Evolutionary conservation across 2,888 invertebrate genomes (phyloP).

Genomic region (Cryptosula pallasiana): DNA sequence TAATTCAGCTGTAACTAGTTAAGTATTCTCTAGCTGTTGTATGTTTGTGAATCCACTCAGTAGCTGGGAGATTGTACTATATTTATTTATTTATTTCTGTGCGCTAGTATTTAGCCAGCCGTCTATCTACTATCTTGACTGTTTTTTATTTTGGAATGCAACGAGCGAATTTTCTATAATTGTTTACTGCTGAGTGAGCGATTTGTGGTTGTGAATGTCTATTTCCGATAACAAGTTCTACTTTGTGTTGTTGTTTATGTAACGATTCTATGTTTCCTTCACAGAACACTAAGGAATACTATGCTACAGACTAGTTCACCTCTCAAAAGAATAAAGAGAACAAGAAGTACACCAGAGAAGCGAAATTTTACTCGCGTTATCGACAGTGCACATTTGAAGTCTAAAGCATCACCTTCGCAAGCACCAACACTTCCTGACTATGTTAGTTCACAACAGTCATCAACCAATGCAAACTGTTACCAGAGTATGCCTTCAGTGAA

Average conservation of each 20-base stretch:
- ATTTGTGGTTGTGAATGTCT: too few species aligned
- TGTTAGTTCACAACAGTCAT: neutral
- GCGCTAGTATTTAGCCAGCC: too few species aligned
- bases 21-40: neutral
- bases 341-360: neutral
- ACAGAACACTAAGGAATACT: neutral
- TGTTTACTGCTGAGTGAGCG: too few species aligned
- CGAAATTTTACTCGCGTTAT: neutral
- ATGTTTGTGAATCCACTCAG: too few species aligned
- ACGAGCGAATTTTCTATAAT: too few species aligned
- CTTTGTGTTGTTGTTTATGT: too few species aligned
- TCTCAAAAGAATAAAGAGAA: neutral
- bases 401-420: neutral
- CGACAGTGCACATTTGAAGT: neutral
- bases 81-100: too few species aligned
- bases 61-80: too few species aligned
- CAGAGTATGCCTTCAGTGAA: constrained; percentile 22
- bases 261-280: too few species aligned
- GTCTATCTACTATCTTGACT: too few species aligned
- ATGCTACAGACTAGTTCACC: neutral
- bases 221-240: too few species aligned
- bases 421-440: neutral
- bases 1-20: neutral
- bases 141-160: too few species aligned
- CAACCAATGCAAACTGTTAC: neutral